Conservation (phyloP, 2,113 vertebrate genomes). For the Aptenodytes forsteri region DNA sequence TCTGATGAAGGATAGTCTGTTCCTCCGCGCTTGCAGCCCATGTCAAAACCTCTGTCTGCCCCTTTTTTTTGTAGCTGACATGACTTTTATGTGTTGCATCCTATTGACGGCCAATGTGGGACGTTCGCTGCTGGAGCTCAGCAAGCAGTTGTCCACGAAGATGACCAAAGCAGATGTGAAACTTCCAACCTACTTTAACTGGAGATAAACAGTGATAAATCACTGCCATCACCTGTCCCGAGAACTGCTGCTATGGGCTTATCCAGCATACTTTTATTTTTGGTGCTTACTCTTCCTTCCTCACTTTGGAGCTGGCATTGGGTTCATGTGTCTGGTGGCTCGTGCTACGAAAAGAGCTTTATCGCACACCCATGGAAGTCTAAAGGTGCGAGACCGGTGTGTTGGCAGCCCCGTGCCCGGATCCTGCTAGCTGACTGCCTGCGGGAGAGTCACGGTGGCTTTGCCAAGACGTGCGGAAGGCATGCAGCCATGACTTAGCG, state of each 20-base stretch:
- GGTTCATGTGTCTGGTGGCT: not conserved
- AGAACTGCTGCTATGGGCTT: not conserved
- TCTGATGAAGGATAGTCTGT: not conserved
- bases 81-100: fast-evolving
- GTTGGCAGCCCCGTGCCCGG: fast-evolving
- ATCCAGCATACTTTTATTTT: not conserved
- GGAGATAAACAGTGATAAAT: not conserved
- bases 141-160: not conserved
- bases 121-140: not conserved
- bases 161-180: not conserved
- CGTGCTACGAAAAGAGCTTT: not conserved
- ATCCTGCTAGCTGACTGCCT: not conserved
- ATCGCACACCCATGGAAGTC: not conserved
- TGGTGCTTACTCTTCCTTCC: not conserved
- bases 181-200: not conserved
- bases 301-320: not conserved
- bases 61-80: not conserved
- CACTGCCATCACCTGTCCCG: not conserved
- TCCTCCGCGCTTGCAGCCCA: fast-evolving
- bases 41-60: not conserved
- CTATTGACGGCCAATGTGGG: not conserved
- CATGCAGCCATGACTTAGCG: not conserved
- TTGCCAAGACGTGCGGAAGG: not conserved
- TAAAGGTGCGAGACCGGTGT: not conserved
- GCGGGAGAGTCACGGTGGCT: fast-evolving